These are phyloP conservation scores for Trialeurodes vaporariorum DNA, from an alignment of 1,140 invertebrate genomes.

Conservation along the genomic window DNA sequence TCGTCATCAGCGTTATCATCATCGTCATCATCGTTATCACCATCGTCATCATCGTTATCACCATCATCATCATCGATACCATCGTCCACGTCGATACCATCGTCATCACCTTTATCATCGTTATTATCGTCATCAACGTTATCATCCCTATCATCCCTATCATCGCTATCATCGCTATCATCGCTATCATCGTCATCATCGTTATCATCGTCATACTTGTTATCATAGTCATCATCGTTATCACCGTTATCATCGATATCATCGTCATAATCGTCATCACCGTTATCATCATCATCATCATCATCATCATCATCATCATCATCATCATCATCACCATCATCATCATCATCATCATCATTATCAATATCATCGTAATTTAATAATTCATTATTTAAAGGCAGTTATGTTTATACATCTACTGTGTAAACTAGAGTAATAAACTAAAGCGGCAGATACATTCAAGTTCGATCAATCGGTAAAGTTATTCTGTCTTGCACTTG, in stretches of 20 bases:
- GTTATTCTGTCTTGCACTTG: no score
- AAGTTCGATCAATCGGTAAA: no score
- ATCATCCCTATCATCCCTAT: constrained; percentile 2
- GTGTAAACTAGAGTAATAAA: no score
- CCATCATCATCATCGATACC: constrained; percentile 4
- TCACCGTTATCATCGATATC: constrained; percentile 3
- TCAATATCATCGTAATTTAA: constrained; percentile 2
- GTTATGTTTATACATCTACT: no score
- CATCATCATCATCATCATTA: constrained; percentile 5
- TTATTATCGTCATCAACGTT: constrained; percentile 2
- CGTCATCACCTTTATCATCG: constrained; percentile 5
- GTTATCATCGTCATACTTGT: constrained; percentile 5
- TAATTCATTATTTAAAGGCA: no score
- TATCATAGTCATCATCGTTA: no score
- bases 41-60: neutral
- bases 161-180: constrained; percentile 5
- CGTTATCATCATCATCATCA: constrained; percentile 5
- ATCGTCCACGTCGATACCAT: neutral
- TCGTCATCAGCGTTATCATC: no score
- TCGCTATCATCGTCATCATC: constrained; percentile 5
- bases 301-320: constrained; percentile 5
- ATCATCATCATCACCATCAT: constrained; percentile 5
- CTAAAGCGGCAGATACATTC: no score
- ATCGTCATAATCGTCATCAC: no score
- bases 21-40: constrained; percentile 2